A percentile compares a stretch with the other conserved stretches of the same genome.
Conservation (phyloP, 2,888 invertebrate genomes). For the Caenorhabditis becei region DNA sequence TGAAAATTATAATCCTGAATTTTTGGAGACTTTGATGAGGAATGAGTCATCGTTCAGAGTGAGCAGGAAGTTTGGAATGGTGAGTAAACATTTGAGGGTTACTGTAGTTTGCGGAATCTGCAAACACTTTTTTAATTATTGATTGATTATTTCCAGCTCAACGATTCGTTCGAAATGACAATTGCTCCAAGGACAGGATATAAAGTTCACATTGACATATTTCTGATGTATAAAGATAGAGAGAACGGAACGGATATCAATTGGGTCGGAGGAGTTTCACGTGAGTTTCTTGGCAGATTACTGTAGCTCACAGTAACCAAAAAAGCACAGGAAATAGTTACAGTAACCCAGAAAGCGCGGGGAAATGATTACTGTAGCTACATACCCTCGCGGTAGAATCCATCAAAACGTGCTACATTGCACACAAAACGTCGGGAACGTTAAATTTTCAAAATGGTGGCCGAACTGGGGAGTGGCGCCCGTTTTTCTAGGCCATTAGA, state of each 20-base stretch:
- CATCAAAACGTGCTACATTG: too few species aligned
- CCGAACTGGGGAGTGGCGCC: too few species aligned
- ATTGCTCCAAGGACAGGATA: slow-evolving; percentile 2
- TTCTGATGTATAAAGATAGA: slow-evolving; percentile 37
- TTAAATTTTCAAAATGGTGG: too few species aligned
- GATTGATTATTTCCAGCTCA: slow-evolving; percentile 14
- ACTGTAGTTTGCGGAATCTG: background rate
- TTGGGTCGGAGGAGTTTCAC: slow-evolving; percentile 14
- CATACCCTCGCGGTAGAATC: too few species aligned
- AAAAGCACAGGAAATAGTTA: too few species aligned
- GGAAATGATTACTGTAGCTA: too few species aligned
- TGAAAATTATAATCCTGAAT: slow-evolving; percentile 39
- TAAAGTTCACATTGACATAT: slow-evolving; percentile 25
- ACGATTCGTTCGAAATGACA: slow-evolving; percentile 39
- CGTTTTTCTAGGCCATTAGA: too few species aligned
- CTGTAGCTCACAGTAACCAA: too few species aligned
- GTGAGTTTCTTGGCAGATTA: background rate
- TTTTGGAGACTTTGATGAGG: slow-evolving; percentile 27
- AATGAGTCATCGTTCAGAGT: slow-evolving; percentile 28
- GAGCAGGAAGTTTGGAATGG: slow-evolving; percentile 48
- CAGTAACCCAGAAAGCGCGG: too few species aligned
- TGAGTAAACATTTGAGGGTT: background rate
- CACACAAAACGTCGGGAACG: too few species aligned
- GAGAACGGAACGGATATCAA: slow-evolving; percentile 7
- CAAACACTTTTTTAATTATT: too few species aligned